Evolutionary conservation across 2,113 vertebrate species (phyloP).

Genomic region (Xiphorhynchus elegans): DNA sequence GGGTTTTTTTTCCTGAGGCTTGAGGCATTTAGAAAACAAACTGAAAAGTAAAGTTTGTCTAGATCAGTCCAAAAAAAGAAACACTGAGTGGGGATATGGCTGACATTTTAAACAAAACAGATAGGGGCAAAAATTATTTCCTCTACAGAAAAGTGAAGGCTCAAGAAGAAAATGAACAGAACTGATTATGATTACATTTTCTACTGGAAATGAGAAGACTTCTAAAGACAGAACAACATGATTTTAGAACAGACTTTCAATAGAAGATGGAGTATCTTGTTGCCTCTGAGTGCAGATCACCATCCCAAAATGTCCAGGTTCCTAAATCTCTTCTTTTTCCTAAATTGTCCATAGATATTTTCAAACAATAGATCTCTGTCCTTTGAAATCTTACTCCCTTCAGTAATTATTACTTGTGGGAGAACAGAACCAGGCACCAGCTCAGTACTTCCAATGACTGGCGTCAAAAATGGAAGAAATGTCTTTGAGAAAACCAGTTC

Average conservation of each 20-base stretch:
- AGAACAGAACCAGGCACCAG: not conserved
- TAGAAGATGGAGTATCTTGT: not conserved
- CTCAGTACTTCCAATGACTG: not conserved
- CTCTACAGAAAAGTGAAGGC: not conserved
- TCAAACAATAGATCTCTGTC: not conserved
- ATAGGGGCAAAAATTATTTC: not conserved
- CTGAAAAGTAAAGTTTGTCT: not conserved
- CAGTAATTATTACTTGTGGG: not conserved
- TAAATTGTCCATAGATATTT: not conserved
- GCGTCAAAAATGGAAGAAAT: not conserved
- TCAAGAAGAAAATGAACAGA: not conserved
- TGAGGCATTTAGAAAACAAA: not conserved
- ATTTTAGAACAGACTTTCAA: not conserved
- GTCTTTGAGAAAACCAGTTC: not conserved
- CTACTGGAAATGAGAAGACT: not conserved
- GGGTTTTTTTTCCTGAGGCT: not conserved
- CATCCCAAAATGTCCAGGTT: not conserved
- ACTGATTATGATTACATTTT: not conserved
- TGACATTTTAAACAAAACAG: not conserved
- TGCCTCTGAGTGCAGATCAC: not conserved
- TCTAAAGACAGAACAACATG: not conserved
- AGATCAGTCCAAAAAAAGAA: not conserved
- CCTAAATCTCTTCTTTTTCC: not conserved
- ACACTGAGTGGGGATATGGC: not conserved
- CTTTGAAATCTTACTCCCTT: not conserved